Base-by-base conservation (phyloP, 2,888 invertebrate genomes). In the Scaptomyza flava region DNA sequence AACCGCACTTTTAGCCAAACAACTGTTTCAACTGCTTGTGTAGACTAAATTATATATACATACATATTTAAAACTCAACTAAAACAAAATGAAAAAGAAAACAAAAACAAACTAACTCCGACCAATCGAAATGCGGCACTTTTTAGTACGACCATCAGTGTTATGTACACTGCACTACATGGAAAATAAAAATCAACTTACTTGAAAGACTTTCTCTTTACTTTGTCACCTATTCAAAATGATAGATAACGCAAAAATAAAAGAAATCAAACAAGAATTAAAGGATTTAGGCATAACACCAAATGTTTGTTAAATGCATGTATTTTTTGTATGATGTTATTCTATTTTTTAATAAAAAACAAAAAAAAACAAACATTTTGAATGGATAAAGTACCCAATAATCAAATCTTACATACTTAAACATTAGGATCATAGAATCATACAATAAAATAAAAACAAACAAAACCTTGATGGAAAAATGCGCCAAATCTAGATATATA, bases 291-390 rank as follows among this genome's bases (percentile, higher is more conserved):
- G 65, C 63, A 83, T 77, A 74, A 59, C 63, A 60, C 85, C 82
- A 87, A 85, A 72, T 61, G 60, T 71, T 76, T 79, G 68, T 81
- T 81, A 64, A 79, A 71, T 69, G 54, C 65, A 76, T 82, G 85
- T 81, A 81, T 81, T 81, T 81, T 87, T 81, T 81, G 87, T 87
- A 81, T 85, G 63, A 81, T 87, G 82, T 77, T 87, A 74, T 74
- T 78, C 65, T 87, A 87, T 81, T 81, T 81, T 81, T 81, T 70
- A 79, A 75, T 58, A 73, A 33, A 48, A 14, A 8, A 38, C 3
- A 14, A 1, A 33, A 33, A 20, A 61, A 17, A 17, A 17, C 17
- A 17, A 74, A 78, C 53, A 52, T 75, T 70, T 75, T 69, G 48
- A 75, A 59, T 65, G 42, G 53, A 47, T 53, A 30, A 65, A 51